These are phyloP conservation scores for Watsonalla binaria DNA, from an alignment of 2,888 invertebrate genomes.

Conservation along the genomic window DNA sequence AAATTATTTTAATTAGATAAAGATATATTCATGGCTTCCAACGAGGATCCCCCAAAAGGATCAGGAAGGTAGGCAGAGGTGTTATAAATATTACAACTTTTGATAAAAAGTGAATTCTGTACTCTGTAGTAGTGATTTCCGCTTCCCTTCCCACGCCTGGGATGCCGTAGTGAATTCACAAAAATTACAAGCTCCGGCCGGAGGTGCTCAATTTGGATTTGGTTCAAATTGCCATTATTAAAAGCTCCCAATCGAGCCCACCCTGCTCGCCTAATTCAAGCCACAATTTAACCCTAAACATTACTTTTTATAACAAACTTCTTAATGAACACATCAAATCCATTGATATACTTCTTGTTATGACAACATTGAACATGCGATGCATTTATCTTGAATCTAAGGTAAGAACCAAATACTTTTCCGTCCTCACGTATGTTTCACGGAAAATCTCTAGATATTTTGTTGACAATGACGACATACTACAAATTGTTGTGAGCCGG, in stretches of 20 bases:
- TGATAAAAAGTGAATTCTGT: too few relatives aligned
- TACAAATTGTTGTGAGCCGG: slow-evolving; percentile 34
- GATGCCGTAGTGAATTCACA: slow-evolving; percentile 8
- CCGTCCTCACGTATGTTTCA: slow-evolving; percentile 14
- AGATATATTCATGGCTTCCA: too few relatives aligned
- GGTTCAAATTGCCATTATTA: slow-evolving; percentile 54
- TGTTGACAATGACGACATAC: slow-evolving; percentile 27
- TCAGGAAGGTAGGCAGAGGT: too few relatives aligned
- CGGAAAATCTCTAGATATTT: slow-evolving; percentile 20
- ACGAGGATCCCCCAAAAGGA: too few relatives aligned
- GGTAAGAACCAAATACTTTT: neutral
- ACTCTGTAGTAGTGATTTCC: neutral
- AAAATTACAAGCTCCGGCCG: slow-evolving; percentile 36
- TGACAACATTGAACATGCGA: neutral
- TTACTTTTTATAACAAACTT: neutral
- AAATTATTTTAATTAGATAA: too few relatives aligned
- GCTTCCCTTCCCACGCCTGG: neutral
- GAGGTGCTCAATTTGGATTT: slow-evolving; percentile 42
- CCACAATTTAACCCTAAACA: slow-evolving; percentile 17
- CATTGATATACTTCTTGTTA: neutral
- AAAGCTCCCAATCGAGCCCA: slow-evolving; percentile 39
- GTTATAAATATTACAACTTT: too few relatives aligned
- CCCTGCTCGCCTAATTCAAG: slow-evolving; percentile 32
- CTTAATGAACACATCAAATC: neutral
- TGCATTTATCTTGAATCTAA: neutral